phyloP scores from a whole-genome alignment of 2,797 vertebrate species.

The Falco biarmicus region DNA sequence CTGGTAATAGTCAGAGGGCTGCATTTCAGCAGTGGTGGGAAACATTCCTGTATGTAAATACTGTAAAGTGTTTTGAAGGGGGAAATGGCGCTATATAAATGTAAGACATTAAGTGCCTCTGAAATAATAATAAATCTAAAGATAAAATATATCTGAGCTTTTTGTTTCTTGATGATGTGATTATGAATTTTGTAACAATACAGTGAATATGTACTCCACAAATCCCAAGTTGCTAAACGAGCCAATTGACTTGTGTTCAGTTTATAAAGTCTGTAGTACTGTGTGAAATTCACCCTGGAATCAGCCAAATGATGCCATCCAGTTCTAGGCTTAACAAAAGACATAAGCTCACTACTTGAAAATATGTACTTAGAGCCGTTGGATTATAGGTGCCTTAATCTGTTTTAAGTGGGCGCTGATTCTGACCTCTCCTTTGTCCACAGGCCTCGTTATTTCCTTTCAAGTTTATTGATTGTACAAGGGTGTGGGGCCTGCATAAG shows the following conservation, averaged over 20 bases:
- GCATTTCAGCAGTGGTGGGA: conserved; percentile 47
- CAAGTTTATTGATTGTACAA: not conserved
- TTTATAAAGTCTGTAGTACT: not conserved
- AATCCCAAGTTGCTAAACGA: not conserved
- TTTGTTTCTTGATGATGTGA: not conserved
- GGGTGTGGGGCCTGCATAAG: not conserved
- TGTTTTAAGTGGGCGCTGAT: not conserved
- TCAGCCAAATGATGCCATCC: not conserved
- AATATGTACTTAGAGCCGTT: rapidly evolving
- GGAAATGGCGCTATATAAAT: conserved; percentile 66
- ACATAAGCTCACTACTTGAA: not conserved
- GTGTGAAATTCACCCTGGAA: not conserved
- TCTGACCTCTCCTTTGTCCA: not conserved
- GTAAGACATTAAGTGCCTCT: conserved; percentile 75
- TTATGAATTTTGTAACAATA: not conserved
- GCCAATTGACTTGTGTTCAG: not conserved
- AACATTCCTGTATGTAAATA: conserved; percentile 69
- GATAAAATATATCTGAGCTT: not conserved
- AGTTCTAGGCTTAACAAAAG: not conserved
- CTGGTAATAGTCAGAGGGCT: conserved; percentile 42
- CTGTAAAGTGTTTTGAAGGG: conserved; percentile 63
- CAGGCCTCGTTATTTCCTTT: not conserved
- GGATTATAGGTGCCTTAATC: not conserved
- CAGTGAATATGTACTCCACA: not conserved
- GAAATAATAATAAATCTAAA: conserved; percentile 73